Evolutionary conservation across 2,888 invertebrate species (phyloP).

Genomic region (Coleophora deauratella): DNA sequence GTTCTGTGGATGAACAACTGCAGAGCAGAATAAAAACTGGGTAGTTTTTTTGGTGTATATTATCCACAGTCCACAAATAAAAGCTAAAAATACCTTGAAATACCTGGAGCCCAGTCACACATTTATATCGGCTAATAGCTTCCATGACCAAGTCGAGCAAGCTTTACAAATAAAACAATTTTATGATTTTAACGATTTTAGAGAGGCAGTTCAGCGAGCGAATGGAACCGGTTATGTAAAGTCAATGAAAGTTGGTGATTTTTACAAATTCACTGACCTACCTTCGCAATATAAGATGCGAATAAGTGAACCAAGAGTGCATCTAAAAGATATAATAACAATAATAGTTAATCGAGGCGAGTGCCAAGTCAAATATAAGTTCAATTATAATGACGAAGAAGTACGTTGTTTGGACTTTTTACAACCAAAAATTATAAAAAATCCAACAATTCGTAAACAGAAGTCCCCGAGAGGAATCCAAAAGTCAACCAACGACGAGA

Average conservation of each 20-base stretch:
- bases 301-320: slow-evolving; percentile 4
- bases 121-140: background rate
- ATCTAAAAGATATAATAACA: slow-evolving; percentile 8
- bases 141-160: slow-evolving; percentile 11
- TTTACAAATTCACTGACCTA: slow-evolving; percentile 4
- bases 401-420: too few relatives aligned
- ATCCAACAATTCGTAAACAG: too few relatives aligned
- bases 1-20: too few relatives aligned
- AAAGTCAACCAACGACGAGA: too few relatives aligned
- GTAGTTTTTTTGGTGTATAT: too few relatives aligned
- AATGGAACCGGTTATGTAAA: slow-evolving; percentile 7
- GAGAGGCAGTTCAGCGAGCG: slow-evolving; percentile 6
- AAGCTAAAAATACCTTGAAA: slow-evolving; percentile 3
- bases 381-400: too few relatives aligned
- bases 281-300: slow-evolving; percentile 7
- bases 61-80: background rate
- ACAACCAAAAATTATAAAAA: too few relatives aligned
- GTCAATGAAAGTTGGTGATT: slow-evolving; percentile 7
- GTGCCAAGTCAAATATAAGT: too few relatives aligned
- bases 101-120: slow-evolving; percentile 8
- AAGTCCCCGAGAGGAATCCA: too few relatives aligned
- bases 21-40: too few relatives aligned
- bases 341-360: slow-evolving; percentile 3
- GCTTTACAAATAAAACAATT: slow-evolving; percentile 9
- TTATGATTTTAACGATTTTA: slow-evolving; percentile 11